A percentile compares a stretch with the other conserved stretches of the same genome.
Conservation (phyloP, 2,113 vertebrate genomes). For the Myiozetetes cayanensis region DNA sequence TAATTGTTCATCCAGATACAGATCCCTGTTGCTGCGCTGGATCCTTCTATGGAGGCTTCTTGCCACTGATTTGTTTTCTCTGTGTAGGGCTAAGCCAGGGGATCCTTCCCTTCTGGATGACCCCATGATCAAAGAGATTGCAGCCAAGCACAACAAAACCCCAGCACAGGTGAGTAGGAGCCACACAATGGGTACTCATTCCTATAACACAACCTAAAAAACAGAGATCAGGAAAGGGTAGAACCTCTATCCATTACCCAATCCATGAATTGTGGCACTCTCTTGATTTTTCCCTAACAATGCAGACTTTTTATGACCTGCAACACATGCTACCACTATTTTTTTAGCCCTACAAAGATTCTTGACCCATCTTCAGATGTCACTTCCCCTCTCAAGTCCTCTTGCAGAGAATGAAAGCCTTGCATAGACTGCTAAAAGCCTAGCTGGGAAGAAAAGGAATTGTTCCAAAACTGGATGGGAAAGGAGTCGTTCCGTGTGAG, state of each 20-base stretch:
- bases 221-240: not conserved
- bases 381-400: not conserved
- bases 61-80: not conserved
- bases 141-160: constrained; percentile 82
- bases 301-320: not conserved
- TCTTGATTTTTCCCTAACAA: not conserved
- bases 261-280: not conserved
- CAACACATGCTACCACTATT: not conserved
- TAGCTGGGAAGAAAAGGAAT: not conserved
- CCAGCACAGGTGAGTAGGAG: constrained; percentile 79
- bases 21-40: not conserved
- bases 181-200: not conserved
- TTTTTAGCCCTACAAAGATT: not conserved
- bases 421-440: not conserved
- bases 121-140: constrained; percentile 81
- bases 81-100: constrained; percentile 74
- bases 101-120: constrained; percentile 82
- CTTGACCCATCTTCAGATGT: not conserved
- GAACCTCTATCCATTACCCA: not conserved
- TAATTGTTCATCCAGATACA: not conserved
- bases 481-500: not conserved
- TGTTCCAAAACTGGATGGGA: not conserved
- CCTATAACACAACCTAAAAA: not conserved
- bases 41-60: not conserved
- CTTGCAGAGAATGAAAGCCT: not conserved